phyloP scores from a whole-genome alignment of 35 echinoderm and acorn worm species.

The Apostichopus japonicus region DNA sequence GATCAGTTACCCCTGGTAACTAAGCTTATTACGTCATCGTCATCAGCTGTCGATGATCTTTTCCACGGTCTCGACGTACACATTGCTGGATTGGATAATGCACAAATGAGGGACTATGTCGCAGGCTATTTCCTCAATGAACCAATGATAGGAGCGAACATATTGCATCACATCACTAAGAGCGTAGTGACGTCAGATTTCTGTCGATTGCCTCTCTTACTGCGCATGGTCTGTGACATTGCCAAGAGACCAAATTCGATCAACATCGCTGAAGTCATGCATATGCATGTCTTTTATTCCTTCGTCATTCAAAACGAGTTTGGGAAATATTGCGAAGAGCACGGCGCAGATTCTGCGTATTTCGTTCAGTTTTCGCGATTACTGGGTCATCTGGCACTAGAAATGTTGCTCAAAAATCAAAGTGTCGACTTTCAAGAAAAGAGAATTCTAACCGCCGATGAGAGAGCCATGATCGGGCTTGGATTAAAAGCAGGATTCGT shows the following conservation, averaged over 20 bases:
- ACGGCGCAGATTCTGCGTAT: background rate
- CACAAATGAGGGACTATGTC: background rate
- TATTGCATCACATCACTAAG: conserved; percentile 34
- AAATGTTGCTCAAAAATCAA: conserved; percentile 19
- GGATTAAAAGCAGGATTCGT: conserved; percentile 16
- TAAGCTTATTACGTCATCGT: conserved; percentile 17
- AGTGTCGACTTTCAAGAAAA: conserved; percentile 13
- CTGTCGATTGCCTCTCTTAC: conserved; percentile 26
- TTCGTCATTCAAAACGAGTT: conserved; percentile 52
- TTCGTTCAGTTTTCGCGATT: conserved; percentile 28
- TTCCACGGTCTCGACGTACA: background rate
- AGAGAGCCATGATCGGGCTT: conserved; percentile 42
- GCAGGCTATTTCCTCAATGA: conserved; percentile 7
- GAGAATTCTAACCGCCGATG: conserved; percentile 23
- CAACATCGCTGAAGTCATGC: conserved; percentile 15
- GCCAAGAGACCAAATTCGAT: conserved; percentile 15
- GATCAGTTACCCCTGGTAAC: background rate
- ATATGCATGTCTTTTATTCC: conserved; percentile 43
- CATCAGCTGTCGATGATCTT: background rate
- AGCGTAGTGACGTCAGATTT: conserved; percentile 16
- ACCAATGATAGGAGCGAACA: conserved; percentile 25
- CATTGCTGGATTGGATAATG: background rate
- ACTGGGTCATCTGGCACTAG: conserved; percentile 29
- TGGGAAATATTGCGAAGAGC: background rate
- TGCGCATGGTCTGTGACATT: conserved; percentile 41